Conservation (phyloP, 2,888 invertebrate species). For the Idaea biselata region DNA sequence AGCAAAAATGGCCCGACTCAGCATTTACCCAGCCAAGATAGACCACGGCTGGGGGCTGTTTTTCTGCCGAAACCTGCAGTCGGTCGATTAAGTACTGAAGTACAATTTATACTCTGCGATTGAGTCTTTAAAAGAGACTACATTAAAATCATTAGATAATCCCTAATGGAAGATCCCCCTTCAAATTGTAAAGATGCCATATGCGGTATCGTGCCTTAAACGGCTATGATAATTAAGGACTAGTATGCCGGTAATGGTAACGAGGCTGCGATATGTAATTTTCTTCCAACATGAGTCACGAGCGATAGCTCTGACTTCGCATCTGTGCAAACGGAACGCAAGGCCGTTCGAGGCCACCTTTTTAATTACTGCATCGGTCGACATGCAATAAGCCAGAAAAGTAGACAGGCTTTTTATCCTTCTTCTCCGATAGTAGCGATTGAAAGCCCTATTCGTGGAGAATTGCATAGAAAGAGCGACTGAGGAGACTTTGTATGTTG, state of each 20-base stretch:
- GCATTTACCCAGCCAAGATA: no score
- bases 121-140: no score
- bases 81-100: no score
- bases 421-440: no score
- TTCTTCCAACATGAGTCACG: conserved; percentile 37
- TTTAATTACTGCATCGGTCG: conserved; percentile 44
- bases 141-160: no score
- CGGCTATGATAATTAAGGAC: conserved; percentile 23
- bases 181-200: background rate
- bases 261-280: conserved; percentile 17
- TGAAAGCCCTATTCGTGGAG: no score
- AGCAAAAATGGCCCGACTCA: no score
- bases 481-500: no score
- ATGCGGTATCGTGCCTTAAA: background rate
- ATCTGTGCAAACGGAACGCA: conserved; percentile 63
- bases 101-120: no score
- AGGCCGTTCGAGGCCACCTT: conserved; percentile 58
- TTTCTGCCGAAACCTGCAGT: no score
- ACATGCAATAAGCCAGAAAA: conserved; percentile 25
- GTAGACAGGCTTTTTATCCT: background rate
- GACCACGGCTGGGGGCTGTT: no score
- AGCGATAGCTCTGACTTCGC: conserved; percentile 39
- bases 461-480: no score
- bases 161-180: background rate
- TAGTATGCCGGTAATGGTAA: conserved; percentile 19